Conservation (phyloP, 2,113 vertebrate species). For the Riparia riparia region DNA sequence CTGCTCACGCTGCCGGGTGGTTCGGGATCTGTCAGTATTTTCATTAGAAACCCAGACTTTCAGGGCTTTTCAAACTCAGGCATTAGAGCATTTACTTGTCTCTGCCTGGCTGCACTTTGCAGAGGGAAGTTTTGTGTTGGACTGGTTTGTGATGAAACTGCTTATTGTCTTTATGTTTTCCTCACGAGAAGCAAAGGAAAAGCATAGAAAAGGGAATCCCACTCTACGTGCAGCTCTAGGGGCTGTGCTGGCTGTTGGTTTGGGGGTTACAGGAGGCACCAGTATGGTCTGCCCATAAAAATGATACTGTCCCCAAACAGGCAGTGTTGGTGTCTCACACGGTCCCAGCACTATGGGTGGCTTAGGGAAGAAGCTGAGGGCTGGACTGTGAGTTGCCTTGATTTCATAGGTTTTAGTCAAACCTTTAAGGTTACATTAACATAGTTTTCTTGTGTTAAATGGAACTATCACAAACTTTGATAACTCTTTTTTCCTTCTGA, state of each 20-base stretch:
- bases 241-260: background rate
- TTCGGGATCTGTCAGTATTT: conserved; percentile 39
- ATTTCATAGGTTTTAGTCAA: background rate
- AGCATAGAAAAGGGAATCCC: rapidly evolving
- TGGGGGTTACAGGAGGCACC: background rate
- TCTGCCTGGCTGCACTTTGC: background rate
- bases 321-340: rapidly evolving
- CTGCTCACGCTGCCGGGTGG: background rate
- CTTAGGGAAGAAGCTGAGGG: background rate
- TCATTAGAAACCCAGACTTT: conserved; percentile 37
- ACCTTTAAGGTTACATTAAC: conserved; percentile 31
- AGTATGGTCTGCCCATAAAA: background rate
- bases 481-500: conserved; percentile 41
- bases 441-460: conserved; percentile 31
- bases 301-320: background rate
- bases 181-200: background rate
- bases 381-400: conserved; percentile 1
- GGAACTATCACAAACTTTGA: conserved; percentile 33
- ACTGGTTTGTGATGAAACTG: background rate
- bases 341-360: background rate
- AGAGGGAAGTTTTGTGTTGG: background rate
- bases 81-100: background rate
- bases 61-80: conserved; percentile 10
- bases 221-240: background rate
- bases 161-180: background rate